Conservation (phyloP, 2,113 vertebrate genomes). For the Python bivittatus region DNA sequence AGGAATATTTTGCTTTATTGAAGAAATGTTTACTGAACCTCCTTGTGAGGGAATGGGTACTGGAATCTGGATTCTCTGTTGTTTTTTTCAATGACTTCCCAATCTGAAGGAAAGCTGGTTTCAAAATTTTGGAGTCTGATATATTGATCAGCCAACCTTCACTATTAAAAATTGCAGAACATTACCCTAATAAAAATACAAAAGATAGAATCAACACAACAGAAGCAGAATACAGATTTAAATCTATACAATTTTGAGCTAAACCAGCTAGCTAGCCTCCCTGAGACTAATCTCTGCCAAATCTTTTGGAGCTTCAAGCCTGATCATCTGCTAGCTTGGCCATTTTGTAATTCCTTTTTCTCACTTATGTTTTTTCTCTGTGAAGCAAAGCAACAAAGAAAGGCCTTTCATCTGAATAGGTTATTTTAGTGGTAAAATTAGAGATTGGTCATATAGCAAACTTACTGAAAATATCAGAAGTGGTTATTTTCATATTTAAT, state of each 20-base stretch:
- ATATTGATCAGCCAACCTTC: background rate
- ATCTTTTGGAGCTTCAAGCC: background rate
- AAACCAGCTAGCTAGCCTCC: background rate
- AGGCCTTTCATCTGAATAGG: background rate
- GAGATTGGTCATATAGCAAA: background rate
- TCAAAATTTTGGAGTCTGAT: background rate
- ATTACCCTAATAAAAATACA: slow-evolving; percentile 5
- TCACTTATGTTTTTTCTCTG: background rate
- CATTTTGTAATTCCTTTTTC: background rate
- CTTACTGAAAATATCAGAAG: background rate
- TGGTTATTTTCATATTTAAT: background rate
- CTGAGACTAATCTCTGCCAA: background rate
- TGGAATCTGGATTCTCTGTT: background rate
- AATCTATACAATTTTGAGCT: background rate
- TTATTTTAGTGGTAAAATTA: background rate
- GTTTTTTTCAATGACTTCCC: background rate
- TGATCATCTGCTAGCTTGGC: background rate
- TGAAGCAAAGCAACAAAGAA: background rate
- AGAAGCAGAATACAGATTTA: background rate
- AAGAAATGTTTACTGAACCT: background rate
- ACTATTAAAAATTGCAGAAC: background rate
- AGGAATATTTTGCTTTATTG: background rate
- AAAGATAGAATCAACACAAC: background rate
- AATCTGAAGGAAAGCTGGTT: background rate
- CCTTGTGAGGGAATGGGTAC: background rate